These are phyloP conservation scores for Drosophila cracens DNA, from an alignment of 2,888 invertebrate genomes.

Conservation along the genomic window DNA sequence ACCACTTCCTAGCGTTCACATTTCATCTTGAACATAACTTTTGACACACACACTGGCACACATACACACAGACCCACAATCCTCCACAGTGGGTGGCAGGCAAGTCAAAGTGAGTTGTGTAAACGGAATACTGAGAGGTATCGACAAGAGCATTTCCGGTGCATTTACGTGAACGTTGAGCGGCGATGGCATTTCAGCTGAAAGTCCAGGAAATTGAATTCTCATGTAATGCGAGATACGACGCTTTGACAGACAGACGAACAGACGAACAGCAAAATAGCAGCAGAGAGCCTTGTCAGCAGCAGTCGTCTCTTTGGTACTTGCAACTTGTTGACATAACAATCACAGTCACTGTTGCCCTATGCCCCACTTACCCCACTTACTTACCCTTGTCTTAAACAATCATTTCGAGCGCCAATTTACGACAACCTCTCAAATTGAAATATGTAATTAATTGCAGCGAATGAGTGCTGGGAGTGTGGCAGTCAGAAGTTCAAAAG, in stretches of 20 bases:
- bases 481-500: neutral
- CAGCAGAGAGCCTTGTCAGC: conserved; percentile 1
- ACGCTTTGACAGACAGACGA: neutral
- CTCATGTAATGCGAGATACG: conserved; percentile 38
- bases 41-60: neutral
- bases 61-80: neutral
- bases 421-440: conserved; percentile 18
- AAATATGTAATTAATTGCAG: conserved; percentile 41
- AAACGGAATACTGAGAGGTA: conserved; percentile 21
- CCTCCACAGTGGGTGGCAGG: conserved; percentile 22
- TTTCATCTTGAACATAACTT: conserved; percentile 8
- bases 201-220: conserved; percentile 47
- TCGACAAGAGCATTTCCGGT: conserved; percentile 46
- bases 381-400: neutral
- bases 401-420: conserved; percentile 8
- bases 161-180: conserved; percentile 31
- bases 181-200: conserved; percentile 10
- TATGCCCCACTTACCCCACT: neutral
- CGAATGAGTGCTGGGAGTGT: no score
- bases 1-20: neutral
- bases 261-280: neutral
- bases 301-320: neutral
- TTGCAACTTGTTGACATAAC: neutral
- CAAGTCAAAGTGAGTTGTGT: conserved; percentile 16
- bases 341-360: conserved; percentile 17